Evolutionary conservation across 1,140 invertebrate genomes (phyloP), one percentile per base, ranked within the genome.

Genomic region (Choristoneura fumiferana): DNA sequence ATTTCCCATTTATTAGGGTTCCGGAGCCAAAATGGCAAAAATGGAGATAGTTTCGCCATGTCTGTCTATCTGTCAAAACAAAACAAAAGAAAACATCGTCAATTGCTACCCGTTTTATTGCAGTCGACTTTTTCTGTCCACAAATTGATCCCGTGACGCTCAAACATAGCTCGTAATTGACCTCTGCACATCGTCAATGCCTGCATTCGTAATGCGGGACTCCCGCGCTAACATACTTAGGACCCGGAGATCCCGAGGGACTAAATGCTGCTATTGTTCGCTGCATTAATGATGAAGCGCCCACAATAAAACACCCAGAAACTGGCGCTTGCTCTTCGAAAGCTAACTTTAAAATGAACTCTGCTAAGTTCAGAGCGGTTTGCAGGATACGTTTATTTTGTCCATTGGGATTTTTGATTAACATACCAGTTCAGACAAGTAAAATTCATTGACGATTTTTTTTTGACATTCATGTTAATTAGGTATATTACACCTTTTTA

Each of bases 171-270:
- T 49, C 18, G 43, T 49, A 49, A 49, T 49, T 33, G n/a, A 49
- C 43, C 43, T 49, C 22, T 49, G 43, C 17, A 49, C 43, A 49
- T 49, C 22, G 43, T 49, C 43, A 33, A 49, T 49, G 43, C 43
- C 43, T 49, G 43, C 43, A 49, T 49, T 49, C 43, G 43, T 49
- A 49, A 49, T 49, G 43, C 10, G 17, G 43, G 22, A 18, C 43
- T 9, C n/a, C n/a, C 43, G 43, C n/a, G 18, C 18, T 49, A 49
- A 49, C 43, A 18, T 49, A 29, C 22, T 49, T 49, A 49, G 43
- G 43, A 18, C 17, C 43, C 17, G 17, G 18, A 18, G 43, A 49
- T 49, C 43, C 43, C 43, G 43, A 12, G n/a, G 43, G 43, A 29
- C 43, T 49, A 29, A 49, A 49, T 18, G 43, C 22, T 49, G 17